Conservation (phyloP, 2,888 invertebrate genomes). For the Tillus elongatus region DNA sequence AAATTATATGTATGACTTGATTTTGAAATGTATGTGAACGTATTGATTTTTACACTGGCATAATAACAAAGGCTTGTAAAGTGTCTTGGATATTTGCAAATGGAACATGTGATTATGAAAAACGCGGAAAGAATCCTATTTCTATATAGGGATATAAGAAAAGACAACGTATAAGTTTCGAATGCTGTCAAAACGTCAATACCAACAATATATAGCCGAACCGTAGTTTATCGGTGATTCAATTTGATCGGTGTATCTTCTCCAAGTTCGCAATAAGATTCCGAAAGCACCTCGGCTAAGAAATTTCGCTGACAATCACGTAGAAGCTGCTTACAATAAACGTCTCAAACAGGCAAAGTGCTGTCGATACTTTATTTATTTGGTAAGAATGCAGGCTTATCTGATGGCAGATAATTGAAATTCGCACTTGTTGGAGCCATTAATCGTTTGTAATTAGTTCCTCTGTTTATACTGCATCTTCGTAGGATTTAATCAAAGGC, state of each 20-base stretch:
- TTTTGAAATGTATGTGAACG: too few species aligned
- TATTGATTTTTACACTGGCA: too few species aligned
- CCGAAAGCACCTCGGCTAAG: too few species aligned
- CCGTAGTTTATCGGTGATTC: background rate
- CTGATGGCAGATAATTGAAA: conserved; percentile 1
- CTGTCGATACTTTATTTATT: conserved; percentile 1
- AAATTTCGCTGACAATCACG: conserved; percentile 21
- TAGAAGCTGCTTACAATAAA: conserved; percentile 22
- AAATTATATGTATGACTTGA: too few species aligned
- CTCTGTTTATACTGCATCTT: too few species aligned
- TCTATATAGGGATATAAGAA: too few species aligned
- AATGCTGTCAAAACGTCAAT: conserved; percentile 2
- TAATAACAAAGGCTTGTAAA: too few species aligned
- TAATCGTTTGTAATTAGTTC: background rate
- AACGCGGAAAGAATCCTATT: too few species aligned
- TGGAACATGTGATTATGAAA: too few species aligned
- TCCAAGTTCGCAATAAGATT: background rate
- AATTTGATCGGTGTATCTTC: conserved; percentile 1
- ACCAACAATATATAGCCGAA: background rate
- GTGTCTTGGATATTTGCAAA: too few species aligned
- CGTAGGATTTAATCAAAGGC: too few species aligned
- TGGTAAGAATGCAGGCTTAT: background rate
- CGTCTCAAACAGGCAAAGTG: conserved; percentile 13
- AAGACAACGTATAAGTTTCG: too few species aligned
- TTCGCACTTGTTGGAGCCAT: background rate